Evolutionary conservation across 2,797 vertebrate species (phyloP), one percentile per base, ranked within the genome.

Genomic region (Etheostoma perlongum): DNA sequence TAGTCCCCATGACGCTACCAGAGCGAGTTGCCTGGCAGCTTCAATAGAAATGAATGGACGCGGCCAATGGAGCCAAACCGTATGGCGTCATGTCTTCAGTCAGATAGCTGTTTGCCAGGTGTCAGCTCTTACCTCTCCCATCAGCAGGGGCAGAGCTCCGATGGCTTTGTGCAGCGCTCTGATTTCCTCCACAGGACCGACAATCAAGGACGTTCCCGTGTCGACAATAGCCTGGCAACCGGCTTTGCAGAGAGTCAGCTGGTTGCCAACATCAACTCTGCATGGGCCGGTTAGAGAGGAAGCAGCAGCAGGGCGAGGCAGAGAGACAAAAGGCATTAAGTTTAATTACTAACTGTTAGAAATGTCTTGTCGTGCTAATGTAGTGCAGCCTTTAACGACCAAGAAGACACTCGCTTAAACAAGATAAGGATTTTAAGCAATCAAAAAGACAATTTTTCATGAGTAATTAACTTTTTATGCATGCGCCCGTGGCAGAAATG

Each of bases 211-310:
- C 0, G 97, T 97, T 55, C 96, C 97, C 0, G 96, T 97, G 86
- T 97, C 96, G 13, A 97, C 91, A 11, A 97, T 94, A 2, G 95
- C 95, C 85, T 96, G 95, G 88, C 97, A 98, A 67, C 96, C 89
- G 0, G 53, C 80, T 83, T 95, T 95, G 82, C 97, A 97, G 19
- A 98, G 86, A 19, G 81, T 95, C 86, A 98, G 88, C 72, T 94
- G 92, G 33, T 78, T 78, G 16, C 95, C 95, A 13, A 98, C 95
- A 4, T 84, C 67, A 53, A 96, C 85, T n/a, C 97, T 97, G 89
- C 5, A 44, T 30, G 63, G 11, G 55, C 21, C 42, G n/a, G 49
- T 23, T 1, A 3, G n/a, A 27, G 36, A 19, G 19, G 30, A 10
- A 18, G 49, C 15, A 33, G 42, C 14, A 19, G 42, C 14, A 48